Evolutionary conservation across 2,113 vertebrate species (phyloP).

Genomic region (Pygoscelis adeliae): DNA sequence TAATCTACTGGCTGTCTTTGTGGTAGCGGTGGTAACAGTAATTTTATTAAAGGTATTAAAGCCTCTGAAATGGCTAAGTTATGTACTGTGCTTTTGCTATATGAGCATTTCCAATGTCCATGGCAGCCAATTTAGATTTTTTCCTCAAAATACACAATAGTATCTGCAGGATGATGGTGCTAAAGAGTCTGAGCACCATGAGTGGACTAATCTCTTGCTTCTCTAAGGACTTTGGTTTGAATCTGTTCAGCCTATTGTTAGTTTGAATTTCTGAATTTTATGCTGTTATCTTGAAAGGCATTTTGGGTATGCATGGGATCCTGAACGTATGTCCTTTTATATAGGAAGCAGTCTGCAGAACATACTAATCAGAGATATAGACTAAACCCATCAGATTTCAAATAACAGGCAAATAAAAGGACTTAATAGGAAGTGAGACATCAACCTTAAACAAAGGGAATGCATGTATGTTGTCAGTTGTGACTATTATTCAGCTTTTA

Average conservation of each 20-base stretch:
- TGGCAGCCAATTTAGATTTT: not conserved
- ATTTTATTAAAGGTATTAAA: conserved; percentile 32
- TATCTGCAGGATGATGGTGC: not conserved
- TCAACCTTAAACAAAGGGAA: not conserved
- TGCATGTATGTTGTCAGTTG: not conserved
- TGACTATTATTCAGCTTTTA: not conserved
- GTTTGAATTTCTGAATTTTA: not conserved
- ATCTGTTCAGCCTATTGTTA: not conserved
- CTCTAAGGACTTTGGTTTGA: not conserved
- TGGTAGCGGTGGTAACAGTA: not conserved
- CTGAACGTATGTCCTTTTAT: not conserved
- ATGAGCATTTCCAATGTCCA: not conserved
- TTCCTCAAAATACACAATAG: not conserved
- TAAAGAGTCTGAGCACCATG: not conserved
- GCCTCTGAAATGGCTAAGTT: not conserved
- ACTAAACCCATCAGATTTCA: not conserved
- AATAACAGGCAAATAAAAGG: not conserved
- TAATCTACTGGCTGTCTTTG: not conserved
- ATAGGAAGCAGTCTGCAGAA: not conserved
- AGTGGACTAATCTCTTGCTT: not conserved
- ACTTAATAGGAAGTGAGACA: not conserved
- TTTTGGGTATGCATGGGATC: not conserved
- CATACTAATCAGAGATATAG: not conserved
- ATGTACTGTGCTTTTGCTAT: not conserved
- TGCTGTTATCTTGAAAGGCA: not conserved